Conservation (phyloP, 2,113 vertebrate genomes). For the Oncorhynchus nerka region DNA sequence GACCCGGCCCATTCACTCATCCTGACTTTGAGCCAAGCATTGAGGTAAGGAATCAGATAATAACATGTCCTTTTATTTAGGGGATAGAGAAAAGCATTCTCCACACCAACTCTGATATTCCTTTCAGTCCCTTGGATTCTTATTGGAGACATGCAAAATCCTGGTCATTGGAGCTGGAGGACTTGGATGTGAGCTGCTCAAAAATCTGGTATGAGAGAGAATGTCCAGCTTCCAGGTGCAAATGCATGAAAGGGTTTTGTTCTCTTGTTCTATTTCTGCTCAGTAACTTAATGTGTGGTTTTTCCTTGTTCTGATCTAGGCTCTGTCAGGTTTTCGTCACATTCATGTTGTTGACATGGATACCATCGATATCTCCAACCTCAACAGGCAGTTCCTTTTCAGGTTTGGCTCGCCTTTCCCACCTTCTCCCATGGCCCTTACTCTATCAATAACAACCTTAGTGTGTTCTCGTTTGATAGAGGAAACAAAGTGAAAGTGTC, state of each 20-base stretch:
- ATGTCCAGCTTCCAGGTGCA: neutral
- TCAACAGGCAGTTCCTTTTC: conserved; percentile 97
- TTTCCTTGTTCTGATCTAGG: conserved; percentile 71
- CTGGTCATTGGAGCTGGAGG: conserved; percentile 94
- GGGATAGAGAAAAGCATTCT: neutral
- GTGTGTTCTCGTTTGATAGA: neutral
- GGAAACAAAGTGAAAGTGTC: neutral
- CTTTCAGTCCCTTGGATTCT: conserved; percentile 86
- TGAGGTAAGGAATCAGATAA: conserved; percentile 79
- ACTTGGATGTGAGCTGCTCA: conserved; percentile 94
- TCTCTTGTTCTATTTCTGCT: neutral
- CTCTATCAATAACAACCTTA: neutral
- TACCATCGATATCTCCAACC: conserved; percentile 93
- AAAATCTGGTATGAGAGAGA: conserved; percentile 83
- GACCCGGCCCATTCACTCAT: conserved; percentile 95
- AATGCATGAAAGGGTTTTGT: neutral
- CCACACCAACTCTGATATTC: neutral
- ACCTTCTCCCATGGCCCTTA: neutral
- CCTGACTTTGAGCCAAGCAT: conserved; percentile 97
- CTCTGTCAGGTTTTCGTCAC: conserved; percentile 90
- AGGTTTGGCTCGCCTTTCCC: conserved; percentile 75
- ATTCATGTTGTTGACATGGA: conserved; percentile 99
- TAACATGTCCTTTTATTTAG: neutral
- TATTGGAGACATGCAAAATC: conserved; percentile 93
- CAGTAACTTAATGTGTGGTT: neutral